Conservation (phyloP, 2,888 invertebrate species). For the Mycalesis mineus region DNA sequence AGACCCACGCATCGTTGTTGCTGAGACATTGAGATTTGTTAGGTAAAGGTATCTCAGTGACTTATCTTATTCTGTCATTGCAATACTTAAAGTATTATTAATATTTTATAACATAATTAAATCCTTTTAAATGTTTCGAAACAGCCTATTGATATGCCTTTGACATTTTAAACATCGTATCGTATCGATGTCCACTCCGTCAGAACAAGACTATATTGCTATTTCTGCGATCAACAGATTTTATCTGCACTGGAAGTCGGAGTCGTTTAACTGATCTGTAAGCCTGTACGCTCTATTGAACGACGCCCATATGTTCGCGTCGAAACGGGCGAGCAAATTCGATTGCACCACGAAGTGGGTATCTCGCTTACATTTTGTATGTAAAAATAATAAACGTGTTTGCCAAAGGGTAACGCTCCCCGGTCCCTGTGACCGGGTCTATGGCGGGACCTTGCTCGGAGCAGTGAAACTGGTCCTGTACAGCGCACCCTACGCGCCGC, state of each 20-base stretch:
- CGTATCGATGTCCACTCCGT: not conserved
- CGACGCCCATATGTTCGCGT: conserved; percentile 1
- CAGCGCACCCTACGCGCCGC: not conserved
- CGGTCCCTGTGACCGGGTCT: conserved; percentile 37
- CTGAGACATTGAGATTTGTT: too few relatives aligned
- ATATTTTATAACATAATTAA: too few relatives aligned
- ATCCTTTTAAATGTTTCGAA: too few relatives aligned
- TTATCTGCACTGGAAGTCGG: not conserved
- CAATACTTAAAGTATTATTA: too few relatives aligned
- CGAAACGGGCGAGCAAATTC: conserved; percentile 23
- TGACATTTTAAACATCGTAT: not conserved
- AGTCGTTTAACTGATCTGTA: not conserved
- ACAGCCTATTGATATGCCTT: not conserved
- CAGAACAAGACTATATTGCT: not conserved
- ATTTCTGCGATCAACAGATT: conserved; percentile 2
- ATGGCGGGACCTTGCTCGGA: conserved; percentile 65
- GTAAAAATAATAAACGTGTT: conserved; percentile 35
- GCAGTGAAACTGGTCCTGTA: conserved; percentile 54
- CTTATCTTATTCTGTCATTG: too few relatives aligned
- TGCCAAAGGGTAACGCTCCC: conserved; percentile 36
- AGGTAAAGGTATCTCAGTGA: too few relatives aligned
- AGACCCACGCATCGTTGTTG: too few relatives aligned
- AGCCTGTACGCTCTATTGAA: not conserved
- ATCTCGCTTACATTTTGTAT: conserved; percentile 29
- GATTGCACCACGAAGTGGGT: conserved; percentile 19